phyloP scores from a whole-genome alignment of 1,140 invertebrate species.

The Danaus melanippus region DNA sequence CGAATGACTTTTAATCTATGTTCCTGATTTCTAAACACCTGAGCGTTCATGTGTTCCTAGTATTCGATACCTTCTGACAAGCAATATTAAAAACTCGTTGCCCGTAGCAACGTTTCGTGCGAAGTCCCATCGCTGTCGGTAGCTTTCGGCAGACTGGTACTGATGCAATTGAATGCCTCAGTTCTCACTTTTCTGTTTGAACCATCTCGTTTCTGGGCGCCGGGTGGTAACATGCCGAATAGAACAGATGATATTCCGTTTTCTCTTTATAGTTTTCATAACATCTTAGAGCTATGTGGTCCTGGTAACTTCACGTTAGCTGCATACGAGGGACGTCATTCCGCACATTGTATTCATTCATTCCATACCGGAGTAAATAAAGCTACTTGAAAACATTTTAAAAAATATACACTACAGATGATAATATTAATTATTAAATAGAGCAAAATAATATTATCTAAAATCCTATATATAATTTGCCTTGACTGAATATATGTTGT shows the following conservation, averaged over 20 bases:
- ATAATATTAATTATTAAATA: too few relatives aligned
- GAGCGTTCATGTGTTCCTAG: slow-evolving; percentile 8
- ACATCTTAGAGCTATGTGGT: slow-evolving; percentile 21
- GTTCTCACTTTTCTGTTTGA: too few relatives aligned
- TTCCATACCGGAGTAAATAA: slow-evolving; percentile 11
- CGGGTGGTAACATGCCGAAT: slow-evolving; percentile 1
- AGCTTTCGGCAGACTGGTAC: slow-evolving; percentile 10
- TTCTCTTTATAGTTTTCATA: background rate
- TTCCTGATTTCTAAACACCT: background rate
- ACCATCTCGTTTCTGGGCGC: slow-evolving; percentile 1
- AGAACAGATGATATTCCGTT: slow-evolving; percentile 5
- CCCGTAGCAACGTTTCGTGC: background rate
- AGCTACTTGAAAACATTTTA: too few relatives aligned
- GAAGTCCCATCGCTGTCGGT: slow-evolving; percentile 5
- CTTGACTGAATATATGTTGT: too few relatives aligned
- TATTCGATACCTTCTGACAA: slow-evolving; percentile 6
- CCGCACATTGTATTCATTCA: slow-evolving; percentile 23
- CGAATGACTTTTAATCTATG: slow-evolving; percentile 8
- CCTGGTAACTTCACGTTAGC: slow-evolving; percentile 40
- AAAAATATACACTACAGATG: too few relatives aligned
- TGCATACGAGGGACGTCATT: slow-evolving; percentile 45
- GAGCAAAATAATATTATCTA: too few relatives aligned
- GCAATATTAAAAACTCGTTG: slow-evolving; percentile 8
- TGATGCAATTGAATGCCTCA: background rate
- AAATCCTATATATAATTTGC: too few relatives aligned